These are phyloP conservation scores for Thamnaconus septentrionalis DNA, from an alignment of 2,113 vertebrate genomes.

Conservation along the genomic window DNA sequence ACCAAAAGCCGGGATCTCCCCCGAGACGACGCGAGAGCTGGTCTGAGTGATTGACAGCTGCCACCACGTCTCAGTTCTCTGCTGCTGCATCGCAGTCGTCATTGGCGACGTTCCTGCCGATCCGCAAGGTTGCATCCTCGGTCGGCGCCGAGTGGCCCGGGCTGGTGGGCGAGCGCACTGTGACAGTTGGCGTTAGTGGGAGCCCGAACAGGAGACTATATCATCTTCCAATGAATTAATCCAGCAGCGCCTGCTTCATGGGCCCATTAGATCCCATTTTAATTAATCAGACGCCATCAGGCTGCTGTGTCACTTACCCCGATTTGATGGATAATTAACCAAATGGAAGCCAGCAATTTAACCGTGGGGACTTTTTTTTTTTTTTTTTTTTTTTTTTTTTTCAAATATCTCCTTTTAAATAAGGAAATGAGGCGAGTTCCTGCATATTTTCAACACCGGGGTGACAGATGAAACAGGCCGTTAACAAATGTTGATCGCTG, in stretches of 20 bases:
- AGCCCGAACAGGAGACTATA: conserved; percentile 34
- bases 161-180: conserved; percentile 46
- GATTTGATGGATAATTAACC: conserved; percentile 65
- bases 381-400: conserved; percentile 9
- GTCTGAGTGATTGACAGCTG: background rate
- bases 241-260: conserved; percentile 29
- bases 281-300: conserved; percentile 60
- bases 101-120: too few relatives aligned
- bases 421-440: conserved; percentile 35
- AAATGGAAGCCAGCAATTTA: conserved; percentile 42
- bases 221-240: conserved; percentile 65
- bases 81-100: too few relatives aligned
- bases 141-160: too few relatives aligned
- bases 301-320: conserved; percentile 54
- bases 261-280: conserved; percentile 54
- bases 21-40: background rate
- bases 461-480: conserved; percentile 46
- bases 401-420: conserved; percentile 48
- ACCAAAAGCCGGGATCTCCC: too few relatives aligned
- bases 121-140: too few relatives aligned
- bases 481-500: background rate
- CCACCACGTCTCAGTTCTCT: too few relatives aligned
- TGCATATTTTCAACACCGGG: conserved; percentile 16
- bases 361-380: conserved; percentile 12
- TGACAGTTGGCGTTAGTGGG: conserved; percentile 51